Percentiles rank a stretch among this genome's conserved stretches.
Conservation (phyloP, 2,797 vertebrate genomes). For the Balearica regulorum region DNA sequence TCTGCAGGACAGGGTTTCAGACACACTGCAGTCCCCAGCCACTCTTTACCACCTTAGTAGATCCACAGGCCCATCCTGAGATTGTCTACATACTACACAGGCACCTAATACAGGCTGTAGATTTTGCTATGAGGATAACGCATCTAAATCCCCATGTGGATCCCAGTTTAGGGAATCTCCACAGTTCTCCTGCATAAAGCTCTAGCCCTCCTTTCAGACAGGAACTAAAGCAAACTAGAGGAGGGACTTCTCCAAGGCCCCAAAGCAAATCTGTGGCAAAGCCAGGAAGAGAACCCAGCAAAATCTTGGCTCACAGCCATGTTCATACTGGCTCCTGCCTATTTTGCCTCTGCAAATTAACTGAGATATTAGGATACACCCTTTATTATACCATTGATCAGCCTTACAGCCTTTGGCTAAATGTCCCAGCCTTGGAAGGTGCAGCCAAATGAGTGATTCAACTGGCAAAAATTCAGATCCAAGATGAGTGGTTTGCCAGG, state of each 20-base stretch:
- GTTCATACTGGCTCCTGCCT: not conserved
- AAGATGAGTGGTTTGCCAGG: not conserved
- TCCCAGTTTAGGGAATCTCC: not conserved
- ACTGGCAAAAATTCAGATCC: constrained; percentile 38
- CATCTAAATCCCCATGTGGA: not conserved
- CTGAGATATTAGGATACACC: constrained; percentile 28
- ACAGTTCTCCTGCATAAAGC: not conserved
- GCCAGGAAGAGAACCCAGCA: not conserved
- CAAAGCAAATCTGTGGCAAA: not conserved
- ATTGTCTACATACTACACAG: not conserved
- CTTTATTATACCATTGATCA: constrained; percentile 46
- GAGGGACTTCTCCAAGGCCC: not conserved
- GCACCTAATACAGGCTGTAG: not conserved
- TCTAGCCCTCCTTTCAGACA: not conserved
- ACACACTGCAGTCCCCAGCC: not conserved
- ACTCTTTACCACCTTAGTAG: not conserved
- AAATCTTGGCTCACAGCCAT: not conserved
- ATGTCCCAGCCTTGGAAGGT: constrained; percentile 23
- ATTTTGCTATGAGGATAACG: not conserved
- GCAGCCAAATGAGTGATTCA: constrained; percentile 37
- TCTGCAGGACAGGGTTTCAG: not conserved
- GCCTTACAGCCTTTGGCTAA: constrained; percentile 29
- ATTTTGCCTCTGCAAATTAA: constrained; percentile 35
- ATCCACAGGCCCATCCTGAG: not conserved
- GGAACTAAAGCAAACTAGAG: not conserved